Conservation (phyloP, 1,140 invertebrate species). For the Lucilia sericata region DNA sequence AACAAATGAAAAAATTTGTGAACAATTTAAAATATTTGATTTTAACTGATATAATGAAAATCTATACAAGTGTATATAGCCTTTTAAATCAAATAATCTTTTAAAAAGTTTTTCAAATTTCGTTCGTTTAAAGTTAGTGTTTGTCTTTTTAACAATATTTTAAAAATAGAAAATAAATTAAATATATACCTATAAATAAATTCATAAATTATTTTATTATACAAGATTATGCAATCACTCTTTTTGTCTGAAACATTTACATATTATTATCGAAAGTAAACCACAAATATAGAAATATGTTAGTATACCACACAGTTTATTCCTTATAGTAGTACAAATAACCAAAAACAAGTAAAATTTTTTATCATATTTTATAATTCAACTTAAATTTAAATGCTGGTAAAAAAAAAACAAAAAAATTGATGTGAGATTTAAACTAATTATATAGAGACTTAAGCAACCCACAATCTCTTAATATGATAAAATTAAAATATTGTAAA, state of each 20-base stretch:
- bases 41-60: too few species aligned
- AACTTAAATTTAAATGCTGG: constrained; percentile 6
- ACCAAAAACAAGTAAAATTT: not conserved
- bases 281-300: not conserved
- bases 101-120: too few species aligned
- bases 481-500: constrained; percentile 53
- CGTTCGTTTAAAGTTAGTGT: too few species aligned
- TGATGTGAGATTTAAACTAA: not conserved
- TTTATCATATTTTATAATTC: not conserved
- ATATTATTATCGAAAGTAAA: not conserved
- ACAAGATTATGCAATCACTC: too few species aligned
- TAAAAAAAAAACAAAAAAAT: not conserved
- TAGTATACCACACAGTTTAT: not conserved
- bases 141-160: too few species aligned
- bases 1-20: too few species aligned
- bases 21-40: too few species aligned
- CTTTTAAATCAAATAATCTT: too few species aligned
- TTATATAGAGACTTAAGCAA: not conserved
- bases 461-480: not conserved
- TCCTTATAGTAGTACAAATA: not conserved
- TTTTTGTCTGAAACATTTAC: not conserved
- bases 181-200: too few species aligned
- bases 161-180: too few species aligned
- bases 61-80: too few species aligned
- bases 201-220: too few species aligned